These are phyloP conservation scores for Rana temporaria DNA, from an alignment of 2,113 vertebrate genomes.

Conservation along the genomic window DNA sequence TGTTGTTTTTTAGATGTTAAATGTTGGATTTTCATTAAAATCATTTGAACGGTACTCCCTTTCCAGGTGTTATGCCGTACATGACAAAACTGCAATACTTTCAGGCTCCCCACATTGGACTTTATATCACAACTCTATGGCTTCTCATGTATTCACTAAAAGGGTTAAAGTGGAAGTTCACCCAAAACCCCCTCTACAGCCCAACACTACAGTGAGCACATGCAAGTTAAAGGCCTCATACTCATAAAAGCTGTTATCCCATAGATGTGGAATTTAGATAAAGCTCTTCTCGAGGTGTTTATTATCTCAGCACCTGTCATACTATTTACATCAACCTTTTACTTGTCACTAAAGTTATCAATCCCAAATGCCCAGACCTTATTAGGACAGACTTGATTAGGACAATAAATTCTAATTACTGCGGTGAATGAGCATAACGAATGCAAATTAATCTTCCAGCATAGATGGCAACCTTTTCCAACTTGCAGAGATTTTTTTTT, in stretches of 20 bases:
- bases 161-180: too few species aligned
- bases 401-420: slow-evolving; percentile 47
- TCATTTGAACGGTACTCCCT: too few species aligned
- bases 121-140: too few species aligned
- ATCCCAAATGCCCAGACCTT: slow-evolving; percentile 42
- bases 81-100: too few species aligned
- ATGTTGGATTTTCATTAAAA: too few species aligned
- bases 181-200: too few species aligned
- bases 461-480: not conserved
- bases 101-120: too few species aligned
- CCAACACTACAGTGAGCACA: too few species aligned
- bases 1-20: too few species aligned
- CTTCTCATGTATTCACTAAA: too few species aligned
- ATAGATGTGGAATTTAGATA: not conserved
- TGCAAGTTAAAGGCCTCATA: too few species aligned
- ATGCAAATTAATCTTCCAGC: slow-evolving; percentile 29
- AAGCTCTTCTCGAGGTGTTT: not conserved
- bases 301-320: not conserved
- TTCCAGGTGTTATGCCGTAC: too few species aligned
- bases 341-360: slow-evolving; percentile 32
- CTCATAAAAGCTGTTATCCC: not conserved
- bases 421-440: slow-evolving; percentile 32
- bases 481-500: not conserved
- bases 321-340: not conserved
- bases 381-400: slow-evolving; percentile 26